Percentiles rank a stretch among this genome's conserved stretches.
Conservation (phyloP, 2,888 invertebrate species). For the Eupeodes latifasciatus region DNA sequence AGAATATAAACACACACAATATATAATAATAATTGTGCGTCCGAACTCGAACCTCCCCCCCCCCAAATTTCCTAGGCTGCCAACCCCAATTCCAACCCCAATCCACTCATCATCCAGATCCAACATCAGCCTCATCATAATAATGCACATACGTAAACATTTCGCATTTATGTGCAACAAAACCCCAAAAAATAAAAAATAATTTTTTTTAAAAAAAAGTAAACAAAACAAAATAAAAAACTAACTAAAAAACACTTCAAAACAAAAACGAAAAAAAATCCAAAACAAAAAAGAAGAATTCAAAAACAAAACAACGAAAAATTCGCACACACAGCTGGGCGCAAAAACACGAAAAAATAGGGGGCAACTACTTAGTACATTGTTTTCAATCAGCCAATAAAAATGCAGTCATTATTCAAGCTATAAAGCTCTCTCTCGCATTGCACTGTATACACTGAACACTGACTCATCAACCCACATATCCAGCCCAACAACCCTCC, state of each 20-base stretch:
- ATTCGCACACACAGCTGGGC: constrained; percentile 70
- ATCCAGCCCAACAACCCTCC: neutral
- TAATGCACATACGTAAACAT: constrained; percentile 82
- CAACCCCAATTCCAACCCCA: neutral
- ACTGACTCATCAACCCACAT: constrained; percentile 24
- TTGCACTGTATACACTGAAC: constrained; percentile 38
- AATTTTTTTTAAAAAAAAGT: constrained; percentile 66
- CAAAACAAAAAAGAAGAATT: constrained; percentile 53
- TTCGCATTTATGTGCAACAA: constrained; percentile 79
- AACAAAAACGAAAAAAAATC: constrained; percentile 24
- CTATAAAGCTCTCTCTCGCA: constrained; percentile 77
- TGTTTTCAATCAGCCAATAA: constrained; percentile 84
- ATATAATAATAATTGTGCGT: constrained; percentile 68
- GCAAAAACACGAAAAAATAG: constrained; percentile 79
- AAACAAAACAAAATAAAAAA: constrained; percentile 71
- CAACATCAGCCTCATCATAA: constrained; percentile 77
- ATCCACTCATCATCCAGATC: constrained; percentile 29
- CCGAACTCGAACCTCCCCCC: constrained; percentile 40
- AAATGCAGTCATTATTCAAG: constrained; percentile 83
- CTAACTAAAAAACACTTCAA: constrained; percentile 65
- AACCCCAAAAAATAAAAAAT: constrained; percentile 70
- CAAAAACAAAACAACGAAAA: constrained; percentile 73
- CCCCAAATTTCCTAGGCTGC: neutral
- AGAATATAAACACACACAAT: constrained; percentile 60
- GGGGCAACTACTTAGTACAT: constrained; percentile 81